Conservation (phyloP, 2,888 invertebrate genomes). For the Calameuta idolon region DNA sequence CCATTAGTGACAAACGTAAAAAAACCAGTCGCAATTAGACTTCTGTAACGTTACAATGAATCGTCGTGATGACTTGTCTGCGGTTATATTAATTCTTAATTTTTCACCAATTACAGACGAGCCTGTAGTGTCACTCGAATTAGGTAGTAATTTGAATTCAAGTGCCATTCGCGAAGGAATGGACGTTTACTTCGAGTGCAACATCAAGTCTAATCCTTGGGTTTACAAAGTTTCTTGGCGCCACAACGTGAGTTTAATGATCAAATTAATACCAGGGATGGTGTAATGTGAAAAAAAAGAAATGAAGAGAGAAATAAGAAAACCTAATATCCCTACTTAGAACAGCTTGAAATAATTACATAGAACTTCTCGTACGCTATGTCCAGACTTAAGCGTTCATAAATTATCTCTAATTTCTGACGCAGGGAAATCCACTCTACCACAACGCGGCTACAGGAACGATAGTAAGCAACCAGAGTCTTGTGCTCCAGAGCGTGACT, state of each 20-base stretch:
- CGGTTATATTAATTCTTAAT: neutral
- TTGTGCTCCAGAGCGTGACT: conserved; percentile 88
- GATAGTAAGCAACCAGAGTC: conserved; percentile 88
- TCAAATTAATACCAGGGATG: neutral
- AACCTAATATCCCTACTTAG: neutral
- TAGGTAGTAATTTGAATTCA: conserved; percentile 85
- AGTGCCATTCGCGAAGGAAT: conserved; percentile 86
- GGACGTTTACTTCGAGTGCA: conserved; percentile 92
- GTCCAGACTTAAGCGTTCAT: neutral
- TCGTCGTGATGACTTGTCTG: neutral
- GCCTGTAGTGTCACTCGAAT: conserved; percentile 83
- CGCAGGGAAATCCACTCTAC: conserved; percentile 80
- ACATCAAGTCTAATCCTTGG: conserved; percentile 89
- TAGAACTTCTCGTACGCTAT: neutral
- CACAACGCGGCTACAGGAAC: conserved; percentile 85
- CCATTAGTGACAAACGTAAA: conserved; percentile 25
- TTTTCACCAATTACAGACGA: conserved; percentile 74
- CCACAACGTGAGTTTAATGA: conserved; percentile 72
- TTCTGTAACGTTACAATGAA: neutral
- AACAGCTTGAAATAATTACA: neutral
- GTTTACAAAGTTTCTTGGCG: conserved; percentile 83
- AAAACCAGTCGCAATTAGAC: neutral
- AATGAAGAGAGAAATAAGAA: neutral
- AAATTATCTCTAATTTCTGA: neutral
- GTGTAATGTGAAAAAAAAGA: conserved; percentile 12